Base-by-base conservation (phyloP, 2,113 vertebrate genomes). In the Erpornis zantholeuca region DNA sequence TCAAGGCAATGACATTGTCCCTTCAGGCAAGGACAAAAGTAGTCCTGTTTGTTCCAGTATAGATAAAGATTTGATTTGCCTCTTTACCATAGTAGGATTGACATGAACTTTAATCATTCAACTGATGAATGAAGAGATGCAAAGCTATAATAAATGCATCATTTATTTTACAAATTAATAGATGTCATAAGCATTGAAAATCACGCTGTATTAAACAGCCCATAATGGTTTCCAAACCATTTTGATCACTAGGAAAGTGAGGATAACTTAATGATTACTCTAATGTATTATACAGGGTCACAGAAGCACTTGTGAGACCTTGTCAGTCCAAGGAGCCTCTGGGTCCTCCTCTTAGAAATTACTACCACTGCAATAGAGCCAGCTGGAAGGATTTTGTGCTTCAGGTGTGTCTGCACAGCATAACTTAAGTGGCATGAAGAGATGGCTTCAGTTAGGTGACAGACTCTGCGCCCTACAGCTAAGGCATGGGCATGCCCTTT, bases 1-100 rank as follows among this genome's bases (percentile, higher is more conserved):
- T 94, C 82, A 88, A 96, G 81, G 90, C 87, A 95, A 11, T 88
- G 91, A 94, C 92, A 87, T 81, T 98, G 92, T 95, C 88, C 92
- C 96, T 97, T 81, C 69, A 87, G 95, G 95, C 92, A 98, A 98
- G 97, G 97, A 97, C 96, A 96, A 86, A 98, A 97, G 82, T 94
- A 72, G 92, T 87, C 84, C 96, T 96, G 91, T 95, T 96, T 97
- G 63, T 97, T 97, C 91, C 94, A 95, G 93, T 94, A 92, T 56
- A 95, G 86, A 82, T 91, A 94, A 95, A 97, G 96, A 95, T 97
- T 76, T 89, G 75, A 93, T 95, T 89, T 97, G 35, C 63, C 86
- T 91, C 64, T 96, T 97, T 96, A 95, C 91, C 59, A 83, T 44
- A 89, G 72, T 25, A 95, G 50, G 95, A 70, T 89, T 96, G 91